Evolutionary conservation across 2,797 vertebrate species (phyloP), one percentile per base, ranked within the genome.

Genomic region (Lagocephalus sceleratus): DNA sequence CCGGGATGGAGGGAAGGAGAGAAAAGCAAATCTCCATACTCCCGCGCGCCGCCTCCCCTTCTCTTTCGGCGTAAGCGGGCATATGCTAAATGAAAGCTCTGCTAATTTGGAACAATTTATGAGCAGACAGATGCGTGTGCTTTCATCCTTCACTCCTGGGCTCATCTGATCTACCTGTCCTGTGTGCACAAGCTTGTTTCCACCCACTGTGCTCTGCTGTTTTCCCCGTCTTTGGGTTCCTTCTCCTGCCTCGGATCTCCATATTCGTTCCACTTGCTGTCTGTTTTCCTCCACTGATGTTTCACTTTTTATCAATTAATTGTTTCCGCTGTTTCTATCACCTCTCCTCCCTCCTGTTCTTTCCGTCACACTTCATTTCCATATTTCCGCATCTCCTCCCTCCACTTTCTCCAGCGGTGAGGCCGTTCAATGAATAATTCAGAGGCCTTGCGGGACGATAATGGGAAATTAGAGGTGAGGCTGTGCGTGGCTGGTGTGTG

Each of bases 91-190:
- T 79, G 73, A 85, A 89, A 82, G 83, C 87, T 84, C 76, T 42
- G 69, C 82, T 85, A 85, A 86, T 88, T 85, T 83, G 75, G 75
- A 85, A 79, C 83, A 83, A 84, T 79, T 78, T 74, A 89, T 59
- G 75, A 83, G 66, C 73, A 66, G 63, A 79, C 66, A 66, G 65
- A 79, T 58, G 46, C 41, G 53, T 70, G 51, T 20, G 62, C 59
- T 71, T 68, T 52, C 51, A 63, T 67, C 54, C 56, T 72, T 40
- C 60, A 48, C 73, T 79, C 66, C 52, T 5, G 11, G 55, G 62
- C 66, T 32, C 71, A 10, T 2, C 51, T 70, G 65, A 79, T 79
- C 61, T 65, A 75, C 75, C 78, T 71, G 71, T 71, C 66, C 53
- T 44, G 50, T 0, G 2, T 26, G 40, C 20, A 43, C 35, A 54